These are phyloP conservation scores for Erebia epiphron DNA, from an alignment of 2,888 invertebrate species.

Conservation along the genomic window DNA sequence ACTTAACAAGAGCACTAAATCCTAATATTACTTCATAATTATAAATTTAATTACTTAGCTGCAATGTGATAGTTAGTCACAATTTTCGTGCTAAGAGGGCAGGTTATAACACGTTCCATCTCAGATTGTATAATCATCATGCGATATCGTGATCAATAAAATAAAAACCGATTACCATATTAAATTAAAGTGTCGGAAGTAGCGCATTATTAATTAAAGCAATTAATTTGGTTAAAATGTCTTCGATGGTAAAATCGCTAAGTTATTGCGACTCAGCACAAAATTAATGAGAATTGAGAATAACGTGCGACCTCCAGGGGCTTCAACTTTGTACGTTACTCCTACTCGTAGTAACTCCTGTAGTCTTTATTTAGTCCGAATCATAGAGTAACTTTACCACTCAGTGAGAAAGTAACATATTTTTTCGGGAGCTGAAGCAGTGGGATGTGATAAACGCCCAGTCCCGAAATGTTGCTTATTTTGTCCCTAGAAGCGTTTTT, in stretches of 20 bases:
- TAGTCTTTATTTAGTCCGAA: conserved; percentile 37
- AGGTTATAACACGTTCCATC: not conserved
- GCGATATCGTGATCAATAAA: not conserved
- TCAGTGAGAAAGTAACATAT: not conserved
- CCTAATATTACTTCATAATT: too few relatives aligned
- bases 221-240: conserved; percentile 66
- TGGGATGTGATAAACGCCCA: not conserved
- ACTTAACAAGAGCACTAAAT: too few relatives aligned
- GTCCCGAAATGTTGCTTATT: not conserved
- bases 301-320: conserved; percentile 54
- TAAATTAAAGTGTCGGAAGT: conserved; percentile 41
- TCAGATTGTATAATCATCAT: not conserved
- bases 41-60: too few relatives aligned
- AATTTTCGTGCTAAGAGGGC: too few relatives aligned
- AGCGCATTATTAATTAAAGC: conserved; percentile 17
- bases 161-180: not conserved
- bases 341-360: too few relatives aligned
- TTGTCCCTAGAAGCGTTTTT: not conserved
- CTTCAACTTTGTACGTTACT: conserved; percentile 41
- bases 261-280: conserved; percentile 63
- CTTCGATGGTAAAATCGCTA: conserved; percentile 61
- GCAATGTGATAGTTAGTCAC: too few relatives aligned
- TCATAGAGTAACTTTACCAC: not conserved
- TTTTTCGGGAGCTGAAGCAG: not conserved
- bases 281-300: conserved; percentile 61